Evolutionary conservation across 1,140 invertebrate species (phyloP).

Genomic region (Bombus soroeensis): DNA sequence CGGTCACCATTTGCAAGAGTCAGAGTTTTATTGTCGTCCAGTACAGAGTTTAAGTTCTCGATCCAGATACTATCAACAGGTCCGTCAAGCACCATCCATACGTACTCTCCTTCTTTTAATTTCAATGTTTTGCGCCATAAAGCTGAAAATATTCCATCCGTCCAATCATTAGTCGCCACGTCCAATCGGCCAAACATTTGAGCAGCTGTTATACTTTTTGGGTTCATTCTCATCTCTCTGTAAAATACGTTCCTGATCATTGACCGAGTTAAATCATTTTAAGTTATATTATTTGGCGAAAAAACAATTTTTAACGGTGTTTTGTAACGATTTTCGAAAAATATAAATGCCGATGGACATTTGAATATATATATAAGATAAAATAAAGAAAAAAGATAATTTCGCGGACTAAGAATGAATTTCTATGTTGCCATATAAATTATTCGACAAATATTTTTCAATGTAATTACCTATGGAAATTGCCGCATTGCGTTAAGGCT

Average conservation of each 20-base stretch:
- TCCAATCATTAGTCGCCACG: conserved; percentile 99
- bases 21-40: conserved; percentile 97
- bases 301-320: not conserved
- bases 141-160: conserved; percentile 98
- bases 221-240: conserved; percentile 99
- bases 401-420: not conserved
- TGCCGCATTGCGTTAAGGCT: conserved; percentile 92
- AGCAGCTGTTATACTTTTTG: conserved; percentile 97
- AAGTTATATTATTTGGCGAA: not conserved
- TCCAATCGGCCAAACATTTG: conserved; percentile 99
- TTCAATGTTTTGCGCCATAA: conserved; percentile 97
- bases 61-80: conserved; percentile 99
- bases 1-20: conserved; percentile 97
- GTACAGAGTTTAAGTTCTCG: conserved; percentile 97
- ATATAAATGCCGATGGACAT: too few species aligned
- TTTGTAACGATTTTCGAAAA: too few species aligned
- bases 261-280: too few species aligned
- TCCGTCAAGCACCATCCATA: conserved; percentile 97
- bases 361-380: too few species aligned
- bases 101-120: conserved; percentile 92
- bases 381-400: not conserved
- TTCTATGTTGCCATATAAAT: not conserved
- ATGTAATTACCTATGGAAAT: conserved; percentile 88
- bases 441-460: not conserved
- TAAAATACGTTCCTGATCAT: not conserved